Evolutionary conservation across 2,888 invertebrate species (phyloP).

Genomic region (Caenorhabditis doughertyi): DNA sequence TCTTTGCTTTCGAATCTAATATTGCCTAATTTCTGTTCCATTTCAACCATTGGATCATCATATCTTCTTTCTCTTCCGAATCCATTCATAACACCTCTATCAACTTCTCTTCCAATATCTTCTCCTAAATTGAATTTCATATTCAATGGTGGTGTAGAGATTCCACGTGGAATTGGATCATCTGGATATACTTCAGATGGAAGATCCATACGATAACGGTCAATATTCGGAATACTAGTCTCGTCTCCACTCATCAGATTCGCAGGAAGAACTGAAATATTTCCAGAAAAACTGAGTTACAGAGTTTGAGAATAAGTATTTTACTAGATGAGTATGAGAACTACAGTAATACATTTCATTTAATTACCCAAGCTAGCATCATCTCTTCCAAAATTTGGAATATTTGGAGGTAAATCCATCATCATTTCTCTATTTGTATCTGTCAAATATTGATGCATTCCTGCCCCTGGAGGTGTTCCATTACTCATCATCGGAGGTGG

Average conservation of each 20-base stretch:
- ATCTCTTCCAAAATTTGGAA: conserved; percentile 52
- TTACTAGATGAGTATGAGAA: too few species aligned
- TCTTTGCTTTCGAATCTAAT: conserved; percentile 57
- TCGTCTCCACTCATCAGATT: conserved; percentile 55
- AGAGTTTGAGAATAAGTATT: too few species aligned
- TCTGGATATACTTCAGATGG: conserved; percentile 61
- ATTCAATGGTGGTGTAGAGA: conserved; percentile 49
- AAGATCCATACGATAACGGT: conserved; percentile 66
- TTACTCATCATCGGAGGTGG: conserved; percentile 63
- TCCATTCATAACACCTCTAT: conserved; percentile 60
- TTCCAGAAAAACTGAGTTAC: neutral
- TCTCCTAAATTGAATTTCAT: conserved; percentile 55
- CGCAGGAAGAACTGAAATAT: conserved; percentile 45
- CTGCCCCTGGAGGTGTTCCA: conserved; percentile 43
- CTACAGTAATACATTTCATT: neutral
- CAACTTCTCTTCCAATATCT: conserved; percentile 54
- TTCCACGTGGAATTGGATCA: conserved; percentile 63
- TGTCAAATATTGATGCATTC: conserved; percentile 43
- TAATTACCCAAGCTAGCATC: conserved; percentile 36
- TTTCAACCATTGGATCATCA: conserved; percentile 48
- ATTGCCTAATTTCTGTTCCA: conserved; percentile 56
- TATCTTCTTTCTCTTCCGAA: conserved; percentile 27
- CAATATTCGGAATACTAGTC: conserved; percentile 46
- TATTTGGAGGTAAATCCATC: conserved; percentile 47
- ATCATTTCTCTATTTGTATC: conserved; percentile 37